These are phyloP conservation scores for Astreopora myriophthalma DNA, from an alignment of 64 coral and sea anemone genomes.

Conservation along the genomic window DNA sequence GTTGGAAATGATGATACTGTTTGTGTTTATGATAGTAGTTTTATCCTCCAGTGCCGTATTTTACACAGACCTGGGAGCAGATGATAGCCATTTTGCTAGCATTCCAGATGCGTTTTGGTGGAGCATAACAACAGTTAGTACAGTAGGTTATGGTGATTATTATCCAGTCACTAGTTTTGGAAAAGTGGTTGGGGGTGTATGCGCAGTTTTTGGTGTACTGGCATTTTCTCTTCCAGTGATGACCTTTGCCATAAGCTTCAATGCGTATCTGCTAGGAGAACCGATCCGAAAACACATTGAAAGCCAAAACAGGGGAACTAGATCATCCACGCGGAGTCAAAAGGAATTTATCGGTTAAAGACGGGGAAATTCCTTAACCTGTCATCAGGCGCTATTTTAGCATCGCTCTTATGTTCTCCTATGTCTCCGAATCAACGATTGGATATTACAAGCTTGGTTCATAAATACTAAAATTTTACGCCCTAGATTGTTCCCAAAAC, in stretches of 20 bases:
- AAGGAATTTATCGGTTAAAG: neutral
- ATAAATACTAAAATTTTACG: neutral
- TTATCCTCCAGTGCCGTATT: slow-evolving; percentile 87
- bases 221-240: slow-evolving; percentile 94
- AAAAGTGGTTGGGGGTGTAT: slow-evolving; percentile 83
- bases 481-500: neutral
- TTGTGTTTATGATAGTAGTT: slow-evolving; percentile 83
- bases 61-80: slow-evolving; percentile 67
- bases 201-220: slow-evolving; percentile 84
- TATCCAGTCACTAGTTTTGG: slow-evolving; percentile 69
- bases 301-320: neutral
- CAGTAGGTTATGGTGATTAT: slow-evolving; percentile 88
- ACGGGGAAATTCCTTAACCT: neutral
- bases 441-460: neutral
- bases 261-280: slow-evolving; percentile 90
- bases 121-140: slow-evolving; percentile 84
- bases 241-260: slow-evolving; percentile 91
- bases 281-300: slow-evolving; percentile 58
- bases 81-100: slow-evolving; percentile 64
- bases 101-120: slow-evolving; percentile 93
- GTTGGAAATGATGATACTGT: slow-evolving; percentile 85
- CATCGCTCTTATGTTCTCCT: too few relatives aligned
- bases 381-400: too few relatives aligned
- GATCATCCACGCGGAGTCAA: neutral
- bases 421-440: too few relatives aligned